phyloP scores from a whole-genome alignment of 2,113 vertebrate species.

The Mesembrinibis cayennensis region DNA sequence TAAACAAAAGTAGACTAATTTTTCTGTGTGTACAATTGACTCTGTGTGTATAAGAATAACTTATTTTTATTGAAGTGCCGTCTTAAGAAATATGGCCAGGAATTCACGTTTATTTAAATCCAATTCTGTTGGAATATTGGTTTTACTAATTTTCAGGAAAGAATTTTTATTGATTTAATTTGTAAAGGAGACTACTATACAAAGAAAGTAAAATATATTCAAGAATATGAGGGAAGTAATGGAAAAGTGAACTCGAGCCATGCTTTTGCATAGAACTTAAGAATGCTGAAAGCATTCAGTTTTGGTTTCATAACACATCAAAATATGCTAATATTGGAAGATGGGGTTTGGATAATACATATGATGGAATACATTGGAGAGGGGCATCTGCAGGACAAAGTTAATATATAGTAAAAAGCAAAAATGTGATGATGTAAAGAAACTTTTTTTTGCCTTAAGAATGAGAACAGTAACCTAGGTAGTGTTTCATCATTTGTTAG shows the following conservation, averaged over 20 bases:
- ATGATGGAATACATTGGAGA: not conserved
- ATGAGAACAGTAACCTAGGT: not conserved
- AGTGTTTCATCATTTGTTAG: not conserved
- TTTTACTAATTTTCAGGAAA: slow-evolving; percentile 1
- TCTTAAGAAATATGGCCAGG: not conserved
- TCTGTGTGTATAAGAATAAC: not conserved
- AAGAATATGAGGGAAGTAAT: not conserved
- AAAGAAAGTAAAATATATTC: not conserved
- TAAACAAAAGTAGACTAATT: not conserved
- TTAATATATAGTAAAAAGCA: not conserved
- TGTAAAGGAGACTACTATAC: not conserved
- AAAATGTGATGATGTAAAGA: not conserved
- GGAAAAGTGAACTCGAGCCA: not conserved
- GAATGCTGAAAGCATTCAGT: not conserved
- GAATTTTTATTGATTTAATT: not conserved
- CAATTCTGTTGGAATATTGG: not conserved
- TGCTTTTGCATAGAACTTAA: not conserved
- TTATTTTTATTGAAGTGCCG: not conserved
- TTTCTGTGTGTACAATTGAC: not conserved
- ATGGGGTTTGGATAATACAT: not conserved
- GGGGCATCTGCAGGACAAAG: not conserved
- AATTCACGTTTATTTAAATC: not conserved
- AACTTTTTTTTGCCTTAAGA: not conserved
- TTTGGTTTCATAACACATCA: not conserved
- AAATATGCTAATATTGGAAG: not conserved